A percentile compares a stretch with the other conserved stretches of the same genome.
Evolutionary conservation across 2,113 vertebrate genomes (phyloP).

Genomic region (Malurus melanocephalus): DNA sequence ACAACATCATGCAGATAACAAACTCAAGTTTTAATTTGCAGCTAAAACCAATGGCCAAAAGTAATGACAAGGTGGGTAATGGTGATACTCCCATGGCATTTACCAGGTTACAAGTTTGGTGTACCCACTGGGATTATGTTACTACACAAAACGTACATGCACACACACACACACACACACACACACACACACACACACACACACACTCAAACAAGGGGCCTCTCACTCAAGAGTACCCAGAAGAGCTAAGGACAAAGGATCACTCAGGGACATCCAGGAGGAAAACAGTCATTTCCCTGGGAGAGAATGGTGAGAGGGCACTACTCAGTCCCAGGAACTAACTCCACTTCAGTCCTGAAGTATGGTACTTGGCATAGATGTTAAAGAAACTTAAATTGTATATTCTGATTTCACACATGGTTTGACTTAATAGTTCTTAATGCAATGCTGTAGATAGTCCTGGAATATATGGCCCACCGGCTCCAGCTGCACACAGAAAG

Average conservation of each 20-base stretch:
- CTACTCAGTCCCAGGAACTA: neutral
- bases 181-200: too few relatives aligned
- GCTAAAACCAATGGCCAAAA: neutral
- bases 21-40: neutral
- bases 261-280: neutral
- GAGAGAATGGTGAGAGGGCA: neutral
- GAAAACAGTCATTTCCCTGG: neutral
- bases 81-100: neutral
- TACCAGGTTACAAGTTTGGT: neutral
- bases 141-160: neutral
- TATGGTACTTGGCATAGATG: neutral
- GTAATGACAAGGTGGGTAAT: neutral
- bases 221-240: neutral
- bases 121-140: neutral
- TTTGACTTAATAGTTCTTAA: slow-evolving; percentile 20
- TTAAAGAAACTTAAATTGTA: neutral
- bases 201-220: too few relatives aligned
- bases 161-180: neutral
- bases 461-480: slow-evolving; percentile 1
- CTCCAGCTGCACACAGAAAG: slow-evolving; percentile 27
- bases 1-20: neutral
- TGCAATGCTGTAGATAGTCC: neutral
- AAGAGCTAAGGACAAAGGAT: neutral
- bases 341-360: neutral
- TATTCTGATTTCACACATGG: neutral